Conservation (phyloP, 2,888 invertebrate species). For the Hirtodrosophila duncani region DNA sequence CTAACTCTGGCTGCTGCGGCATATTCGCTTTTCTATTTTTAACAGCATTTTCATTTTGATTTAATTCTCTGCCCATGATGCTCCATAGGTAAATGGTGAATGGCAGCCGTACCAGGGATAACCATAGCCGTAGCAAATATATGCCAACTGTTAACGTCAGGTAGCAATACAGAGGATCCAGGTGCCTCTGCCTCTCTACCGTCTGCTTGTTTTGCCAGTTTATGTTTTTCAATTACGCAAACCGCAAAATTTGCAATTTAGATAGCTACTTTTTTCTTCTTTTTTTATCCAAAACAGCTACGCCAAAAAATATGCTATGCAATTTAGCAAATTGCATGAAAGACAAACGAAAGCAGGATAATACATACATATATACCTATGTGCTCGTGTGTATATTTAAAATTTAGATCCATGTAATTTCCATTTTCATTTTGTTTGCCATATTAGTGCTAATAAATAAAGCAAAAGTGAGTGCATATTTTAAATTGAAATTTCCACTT, state of each 20-base stretch:
- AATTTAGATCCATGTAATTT: no score
- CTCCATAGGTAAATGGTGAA: constrained; percentile 59
- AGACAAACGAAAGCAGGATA: not conserved
- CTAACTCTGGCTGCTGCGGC: constrained; percentile 27
- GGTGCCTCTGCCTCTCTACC: not conserved
- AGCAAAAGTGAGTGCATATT: no score
- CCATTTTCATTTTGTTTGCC: no score
- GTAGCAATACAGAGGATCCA: not conserved
- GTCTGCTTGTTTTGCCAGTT: constrained; percentile 9
- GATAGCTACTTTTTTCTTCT: constrained; percentile 42
- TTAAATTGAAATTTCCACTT: no score
- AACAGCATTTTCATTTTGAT: constrained; percentile 59
- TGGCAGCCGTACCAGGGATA: constrained; percentile 32
- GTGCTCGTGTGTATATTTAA: no score
- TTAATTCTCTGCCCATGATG: constrained; percentile 13
- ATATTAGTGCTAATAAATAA: no score
- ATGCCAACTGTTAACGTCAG: no score
- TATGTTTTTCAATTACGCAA: constrained; percentile 59
- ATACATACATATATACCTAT: no score
- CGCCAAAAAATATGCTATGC: constrained; percentile 19
- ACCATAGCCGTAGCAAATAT: no score
- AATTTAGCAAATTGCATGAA: constrained; percentile 37
- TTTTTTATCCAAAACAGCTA: constrained; percentile 10
- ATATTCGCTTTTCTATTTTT: constrained; percentile 55
- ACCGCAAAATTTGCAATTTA: constrained; percentile 66